Evolutionary conservation across 1,140 invertebrate species (phyloP).

Genomic region (Ericerus pela): DNA sequence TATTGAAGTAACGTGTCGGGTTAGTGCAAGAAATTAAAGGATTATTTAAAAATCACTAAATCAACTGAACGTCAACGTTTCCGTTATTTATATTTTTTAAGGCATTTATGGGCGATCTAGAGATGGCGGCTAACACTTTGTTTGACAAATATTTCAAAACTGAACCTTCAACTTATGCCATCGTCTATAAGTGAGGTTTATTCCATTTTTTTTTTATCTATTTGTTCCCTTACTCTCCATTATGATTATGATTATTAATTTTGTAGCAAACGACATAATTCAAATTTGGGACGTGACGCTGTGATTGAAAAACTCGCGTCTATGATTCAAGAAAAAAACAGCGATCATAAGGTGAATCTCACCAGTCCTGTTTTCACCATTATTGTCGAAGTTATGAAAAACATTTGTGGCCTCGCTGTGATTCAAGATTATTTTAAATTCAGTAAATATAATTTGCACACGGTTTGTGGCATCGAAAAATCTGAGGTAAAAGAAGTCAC

Average conservation of each 20-base stretch:
- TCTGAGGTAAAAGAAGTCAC: not conserved
- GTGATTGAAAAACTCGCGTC: constrained; percentile 54
- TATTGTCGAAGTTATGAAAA: constrained; percentile 59
- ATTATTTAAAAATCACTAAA: not conserved
- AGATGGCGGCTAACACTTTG: constrained; percentile 42
- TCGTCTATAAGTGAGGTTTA: constrained; percentile 50
- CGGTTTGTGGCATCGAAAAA: constrained; percentile 29
- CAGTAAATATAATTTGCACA: constrained; percentile 52
- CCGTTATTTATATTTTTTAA: constrained; percentile 20
- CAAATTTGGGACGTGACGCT: constrained; percentile 47
- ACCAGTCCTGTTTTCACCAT: constrained; percentile 53
- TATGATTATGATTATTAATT: constrained; percentile 16
- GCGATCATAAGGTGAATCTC: constrained; percentile 57
- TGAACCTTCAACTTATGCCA: constrained; percentile 53
- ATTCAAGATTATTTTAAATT: constrained; percentile 47
- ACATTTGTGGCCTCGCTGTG: constrained; percentile 45
- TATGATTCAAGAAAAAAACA: constrained; percentile 46
- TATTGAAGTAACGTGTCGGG: constrained; percentile 60
- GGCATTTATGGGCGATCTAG: constrained; percentile 57
- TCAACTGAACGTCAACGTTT: not conserved
- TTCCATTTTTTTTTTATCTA: not conserved
- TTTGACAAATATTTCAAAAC: constrained; percentile 59
- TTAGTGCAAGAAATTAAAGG: constrained; percentile 19
- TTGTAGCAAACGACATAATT: constrained; percentile 55
- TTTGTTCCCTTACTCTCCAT: not conserved